phyloP scores from a whole-genome alignment of 2,797 vertebrate genomes.

The Masticophis lateralis region DNA sequence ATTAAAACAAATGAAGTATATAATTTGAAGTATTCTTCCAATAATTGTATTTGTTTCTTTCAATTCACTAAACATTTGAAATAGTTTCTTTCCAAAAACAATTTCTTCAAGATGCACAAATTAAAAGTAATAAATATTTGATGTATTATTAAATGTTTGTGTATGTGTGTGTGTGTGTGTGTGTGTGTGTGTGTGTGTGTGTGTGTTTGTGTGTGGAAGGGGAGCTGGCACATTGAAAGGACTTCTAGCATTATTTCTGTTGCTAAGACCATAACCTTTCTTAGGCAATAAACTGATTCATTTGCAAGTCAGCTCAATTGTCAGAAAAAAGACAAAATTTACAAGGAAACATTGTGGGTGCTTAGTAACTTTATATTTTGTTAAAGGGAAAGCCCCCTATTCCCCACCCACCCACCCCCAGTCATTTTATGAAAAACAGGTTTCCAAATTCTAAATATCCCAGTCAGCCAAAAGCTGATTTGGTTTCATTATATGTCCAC shows the following conservation, averaged over 20 bases:
- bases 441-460: background rate
- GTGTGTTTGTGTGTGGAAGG: fast-evolving
- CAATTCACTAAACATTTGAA: background rate
- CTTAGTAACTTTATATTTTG: background rate
- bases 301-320: background rate
- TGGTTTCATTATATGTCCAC: background rate
- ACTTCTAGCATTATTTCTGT: background rate
- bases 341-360: background rate
- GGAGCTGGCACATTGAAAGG: background rate
- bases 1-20: background rate
- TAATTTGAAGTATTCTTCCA: background rate
- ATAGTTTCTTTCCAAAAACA: background rate
- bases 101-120: background rate
- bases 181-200: fast-evolving
- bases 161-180: background rate
- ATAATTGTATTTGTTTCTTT: background rate
- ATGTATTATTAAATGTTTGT: background rate
- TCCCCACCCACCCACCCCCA: background rate
- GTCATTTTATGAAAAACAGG: background rate
- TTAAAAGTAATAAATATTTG: background rate
- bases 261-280: background rate
- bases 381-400: background rate
- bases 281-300: background rate
- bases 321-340: background rate
- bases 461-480: background rate